Base-by-base conservation (phyloP, 2,113 vertebrate genomes). In the Zosterops pallidus region DNA sequence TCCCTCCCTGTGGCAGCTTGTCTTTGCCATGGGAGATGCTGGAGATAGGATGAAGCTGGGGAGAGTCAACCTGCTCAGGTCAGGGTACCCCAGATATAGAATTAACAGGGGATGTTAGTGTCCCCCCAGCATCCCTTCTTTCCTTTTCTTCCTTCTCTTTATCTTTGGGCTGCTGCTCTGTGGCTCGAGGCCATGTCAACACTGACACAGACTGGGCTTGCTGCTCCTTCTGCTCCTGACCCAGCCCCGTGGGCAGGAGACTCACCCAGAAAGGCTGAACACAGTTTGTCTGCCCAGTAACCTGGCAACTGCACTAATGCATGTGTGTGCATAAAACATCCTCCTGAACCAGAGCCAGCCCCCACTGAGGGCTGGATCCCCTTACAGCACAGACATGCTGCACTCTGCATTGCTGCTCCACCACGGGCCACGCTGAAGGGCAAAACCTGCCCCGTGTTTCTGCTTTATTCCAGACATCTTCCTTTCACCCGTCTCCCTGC, bases 251-350 rank as follows among this genome's bases (percentile, higher is more conserved):
- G 53, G 85, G 53, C 77, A 69, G 33, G 26, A 82, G 69, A 49
- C 50, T 79, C 31, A 1, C 69, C 65, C 62, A 77, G 81, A 60
- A 76, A 92, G 84, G 70, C 92, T 6, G 65, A 82, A 12, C 88
- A 87, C 11, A 95, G 93, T 95, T 95, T 92, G 84, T 90, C 86
- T 89, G 94, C 94, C 23, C 79, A 83, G 95, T 95, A 91, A 94
- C 93, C 89, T 91, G 91, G 95, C 89, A 95, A 95, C 96, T 74
- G 71, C 84, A 84, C 55, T 94, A 23, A 39, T 68, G 94, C 72
- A 76, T 78, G 94, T 6, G 11, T 52, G 89, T 35, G 53, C 90
- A 90, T 74, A 80, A 93, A 91, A 85, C 86, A 88, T 74, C 63
- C 49, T 56, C 90, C 94, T 94, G 96, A 96, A 65, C 12, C 1